These are phyloP conservation scores for Solea senegalensis DNA, from an alignment of 2,113 vertebrate species.

Conservation along the genomic window DNA sequence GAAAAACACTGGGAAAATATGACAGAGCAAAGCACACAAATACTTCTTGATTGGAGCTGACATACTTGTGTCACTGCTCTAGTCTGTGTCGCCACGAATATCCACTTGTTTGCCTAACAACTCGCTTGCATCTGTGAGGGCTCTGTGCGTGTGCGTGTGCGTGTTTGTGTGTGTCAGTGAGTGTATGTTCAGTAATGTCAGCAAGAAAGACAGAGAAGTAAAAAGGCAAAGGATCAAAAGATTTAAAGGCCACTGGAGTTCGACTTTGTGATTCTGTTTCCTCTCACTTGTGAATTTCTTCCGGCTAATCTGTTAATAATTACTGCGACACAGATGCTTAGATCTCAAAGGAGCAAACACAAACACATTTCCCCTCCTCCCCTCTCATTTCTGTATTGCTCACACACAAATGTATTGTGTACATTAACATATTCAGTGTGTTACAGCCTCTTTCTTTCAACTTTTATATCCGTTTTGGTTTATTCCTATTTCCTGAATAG, in stretches of 20 bases:
- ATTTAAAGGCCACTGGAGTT: constrained; percentile 27
- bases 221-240: constrained; percentile 36
- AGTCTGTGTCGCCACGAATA: constrained; percentile 21
- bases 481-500: constrained; percentile 9
- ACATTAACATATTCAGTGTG: constrained; percentile 26
- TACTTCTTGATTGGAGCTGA: constrained; percentile 43
- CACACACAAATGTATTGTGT: neutral
- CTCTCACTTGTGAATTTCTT: constrained; percentile 42
- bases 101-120: constrained; percentile 10
- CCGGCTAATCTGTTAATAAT: constrained; percentile 62
- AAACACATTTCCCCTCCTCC: constrained; percentile 1
- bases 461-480: constrained; percentile 36
- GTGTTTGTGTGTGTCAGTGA: neutral
- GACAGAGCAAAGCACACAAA: constrained; percentile 29
- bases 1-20: constrained; percentile 47
- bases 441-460: constrained; percentile 21
- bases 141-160: neutral
- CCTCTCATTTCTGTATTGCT: constrained; percentile 8
- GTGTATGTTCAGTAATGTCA: neutral
- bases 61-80: constrained; percentile 43
- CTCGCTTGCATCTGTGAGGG: neutral
- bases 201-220: constrained; percentile 4
- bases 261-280: constrained; percentile 44
- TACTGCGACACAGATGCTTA: constrained; percentile 48
- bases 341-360: constrained; percentile 47